Base-by-base conservation (phyloP, 1,140 invertebrate species). In the Cydia pomonella region DNA sequence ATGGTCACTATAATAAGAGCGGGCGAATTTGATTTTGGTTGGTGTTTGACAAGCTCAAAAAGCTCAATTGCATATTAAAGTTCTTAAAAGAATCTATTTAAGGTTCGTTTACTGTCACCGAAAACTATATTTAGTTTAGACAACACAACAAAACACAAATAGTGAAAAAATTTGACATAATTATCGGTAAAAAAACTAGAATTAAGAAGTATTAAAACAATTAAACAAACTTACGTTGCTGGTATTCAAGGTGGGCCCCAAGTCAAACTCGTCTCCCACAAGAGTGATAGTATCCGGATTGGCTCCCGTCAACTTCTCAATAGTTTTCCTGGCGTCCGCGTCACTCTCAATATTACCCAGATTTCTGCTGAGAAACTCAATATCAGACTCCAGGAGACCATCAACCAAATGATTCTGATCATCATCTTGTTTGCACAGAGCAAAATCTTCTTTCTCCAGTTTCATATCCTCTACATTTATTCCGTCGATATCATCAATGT, bases 301-400 rank as follows among this genome's bases (percentile, higher is more conserved):
- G 13, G 89, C 91, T 23, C 91, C 91, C 13, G 93, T 93, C 62
- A 93, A 76, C 77, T 93, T 93, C 75, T 93, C 92, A 73, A 93
- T 93, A 25, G 92, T 92, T 80, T 93, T 93, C 63, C 92, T 90
- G 2, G 92, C 92, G 77, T 93, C 93, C 5, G 93, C 90, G 72
- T 93, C 93, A 82, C 92, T 93, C 66, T 93, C 93, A 50, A 93
- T 93, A 76, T 93, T 93, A 7, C 92, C 92, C 76, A 93, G 83
- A 77, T 93, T 93, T 23, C 92, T 78, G 66, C 91, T 93, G 64
- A 93, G 79, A 84, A 93, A 93, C 73, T 93, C 93, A 47, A 93
- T 93, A 80, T 93, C 93, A 16, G 92, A 86, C 59, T 93, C 93
- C 23, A 93, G 80, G 23, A 93, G 81, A 5, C 93, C 93, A 80